A percentile compares a stretch with the other conserved stretches of the same genome.
phyloP scores from a whole-genome alignment of 1,140 invertebrate genomes.

The Cydia splendana region DNA sequence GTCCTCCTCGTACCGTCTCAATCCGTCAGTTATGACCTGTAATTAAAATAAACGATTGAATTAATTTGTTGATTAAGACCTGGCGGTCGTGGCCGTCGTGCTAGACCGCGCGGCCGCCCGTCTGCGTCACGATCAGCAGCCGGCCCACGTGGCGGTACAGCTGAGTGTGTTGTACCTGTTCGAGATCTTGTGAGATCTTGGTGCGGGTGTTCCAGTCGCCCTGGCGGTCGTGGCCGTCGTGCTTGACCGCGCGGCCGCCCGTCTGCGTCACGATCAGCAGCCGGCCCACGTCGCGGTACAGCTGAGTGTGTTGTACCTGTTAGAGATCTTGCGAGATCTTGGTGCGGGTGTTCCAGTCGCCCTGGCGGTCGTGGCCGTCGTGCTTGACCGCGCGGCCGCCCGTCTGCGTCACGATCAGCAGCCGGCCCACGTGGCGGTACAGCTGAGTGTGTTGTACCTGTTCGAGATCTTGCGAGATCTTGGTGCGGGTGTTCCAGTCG shows the following conservation, averaged over 20 bases:
- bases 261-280: slow-evolving; percentile 97
- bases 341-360: too few species aligned
- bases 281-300: slow-evolving; percentile 96
- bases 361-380: too few species aligned
- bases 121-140: slow-evolving; percentile 96
- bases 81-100: slow-evolving; percentile 95
- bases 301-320: slow-evolving; percentile 67
- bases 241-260: slow-evolving; percentile 39
- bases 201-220: slow-evolving; percentile 40
- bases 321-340: too few species aligned
- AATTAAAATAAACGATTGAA: slow-evolving; percentile 34
- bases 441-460: too few species aligned
- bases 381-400: too few species aligned
- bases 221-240: slow-evolving; percentile 21
- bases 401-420: too few species aligned
- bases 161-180: too few species aligned
- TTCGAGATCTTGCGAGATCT: too few species aligned
- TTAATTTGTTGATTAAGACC: slow-evolving; percentile 49
- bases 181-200: too few species aligned
- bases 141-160: slow-evolving; percentile 96
- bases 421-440: too few species aligned
- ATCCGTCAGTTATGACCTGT: slow-evolving; percentile 94
- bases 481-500: too few species aligned
- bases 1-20: slow-evolving; percentile 97
- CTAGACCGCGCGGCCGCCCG: slow-evolving; percentile 80